Evolutionary conservation across 2,888 invertebrate species (phyloP).

Genomic region (Microctonus aethiopoides): DNA sequence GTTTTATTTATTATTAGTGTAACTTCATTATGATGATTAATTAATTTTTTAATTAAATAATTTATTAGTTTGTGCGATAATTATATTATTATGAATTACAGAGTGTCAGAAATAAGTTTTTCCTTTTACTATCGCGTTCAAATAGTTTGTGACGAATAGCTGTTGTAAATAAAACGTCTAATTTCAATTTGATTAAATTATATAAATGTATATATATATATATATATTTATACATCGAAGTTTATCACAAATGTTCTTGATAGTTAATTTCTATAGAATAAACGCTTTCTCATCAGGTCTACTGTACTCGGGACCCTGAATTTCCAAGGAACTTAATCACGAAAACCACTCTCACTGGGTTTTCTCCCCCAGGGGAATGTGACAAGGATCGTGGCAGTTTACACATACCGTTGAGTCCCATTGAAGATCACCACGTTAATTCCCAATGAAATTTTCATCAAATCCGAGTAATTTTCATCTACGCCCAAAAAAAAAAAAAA

Average conservation of each 20-base stretch:
- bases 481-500: neutral
- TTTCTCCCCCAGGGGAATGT: slow-evolving; percentile 37
- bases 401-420: slow-evolving; percentile 27
- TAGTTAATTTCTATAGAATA: slow-evolving; percentile 43
- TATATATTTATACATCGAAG: slow-evolving; percentile 22
- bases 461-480: neutral
- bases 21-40: too few relatives aligned
- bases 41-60: too few relatives aligned
- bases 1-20: too few relatives aligned
- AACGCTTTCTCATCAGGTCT: slow-evolving; percentile 11
- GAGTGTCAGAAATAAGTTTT: too few relatives aligned
- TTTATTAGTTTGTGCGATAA: too few relatives aligned
- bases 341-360: slow-evolving; percentile 31
- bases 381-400: slow-evolving; percentile 37
- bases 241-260: slow-evolving; percentile 20
- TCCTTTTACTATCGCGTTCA: too few relatives aligned
- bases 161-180: neutral
- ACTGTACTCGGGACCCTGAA: slow-evolving; percentile 34
- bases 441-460: slow-evolving; percentile 13
- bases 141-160: neutral
- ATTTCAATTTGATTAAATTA: neutral
- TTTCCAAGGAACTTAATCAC: slow-evolving; percentile 46
- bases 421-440: slow-evolving; percentile 13
- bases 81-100: too few relatives aligned
- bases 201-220: neutral